Percentiles rank a stretch among this genome's conserved stretches.
phyloP scores from a whole-genome alignment of 2,888 invertebrate species.

The Volucella inanis region DNA sequence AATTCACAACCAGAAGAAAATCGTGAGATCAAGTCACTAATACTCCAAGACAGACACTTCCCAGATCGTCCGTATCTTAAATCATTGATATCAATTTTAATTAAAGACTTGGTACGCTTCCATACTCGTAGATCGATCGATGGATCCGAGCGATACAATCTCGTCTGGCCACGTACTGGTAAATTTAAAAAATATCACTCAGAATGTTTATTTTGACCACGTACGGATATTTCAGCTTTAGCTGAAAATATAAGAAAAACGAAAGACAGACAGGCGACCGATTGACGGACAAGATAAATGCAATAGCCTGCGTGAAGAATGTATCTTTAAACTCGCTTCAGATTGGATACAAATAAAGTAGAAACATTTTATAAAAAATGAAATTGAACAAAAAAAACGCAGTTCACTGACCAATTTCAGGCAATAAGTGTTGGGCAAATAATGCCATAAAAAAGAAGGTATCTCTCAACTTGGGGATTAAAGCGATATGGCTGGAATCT shows the following conservation, averaged over 20 bases:
- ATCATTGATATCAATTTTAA: conserved; percentile 51
- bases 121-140: conserved; percentile 1
- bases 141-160: conserved; percentile 37
- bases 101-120: conserved; percentile 36
- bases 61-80: conserved; percentile 4
- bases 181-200: conserved; percentile 20
- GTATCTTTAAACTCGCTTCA: conserved; percentile 15
- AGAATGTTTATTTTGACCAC: conserved; percentile 57
- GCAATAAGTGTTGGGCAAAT: conserved; percentile 41
- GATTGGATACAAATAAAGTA: conserved; percentile 17
- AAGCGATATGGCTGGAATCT: conserved; percentile 44
- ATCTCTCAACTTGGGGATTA: conserved; percentile 23
- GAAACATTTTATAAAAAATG: not conserved
- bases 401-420: conserved; percentile 55
- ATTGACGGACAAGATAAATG: conserved; percentile 63
- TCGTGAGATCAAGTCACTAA: conserved; percentile 2
- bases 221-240: conserved; percentile 23
- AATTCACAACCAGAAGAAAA: conserved; percentile 13
- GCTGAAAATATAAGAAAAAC: conserved; percentile 50
- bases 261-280: conserved; percentile 59
- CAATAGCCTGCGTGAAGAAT: conserved; percentile 50
- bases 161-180: conserved; percentile 38
- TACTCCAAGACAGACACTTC: not conserved
- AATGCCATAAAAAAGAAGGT: conserved; percentile 46
- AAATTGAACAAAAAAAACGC: conserved; percentile 7